Evolutionary conservation across 37 sponge, comb jelly and placozoan genomes (phyloP).

Genomic region (Cladorhizidae sp.): DNA sequence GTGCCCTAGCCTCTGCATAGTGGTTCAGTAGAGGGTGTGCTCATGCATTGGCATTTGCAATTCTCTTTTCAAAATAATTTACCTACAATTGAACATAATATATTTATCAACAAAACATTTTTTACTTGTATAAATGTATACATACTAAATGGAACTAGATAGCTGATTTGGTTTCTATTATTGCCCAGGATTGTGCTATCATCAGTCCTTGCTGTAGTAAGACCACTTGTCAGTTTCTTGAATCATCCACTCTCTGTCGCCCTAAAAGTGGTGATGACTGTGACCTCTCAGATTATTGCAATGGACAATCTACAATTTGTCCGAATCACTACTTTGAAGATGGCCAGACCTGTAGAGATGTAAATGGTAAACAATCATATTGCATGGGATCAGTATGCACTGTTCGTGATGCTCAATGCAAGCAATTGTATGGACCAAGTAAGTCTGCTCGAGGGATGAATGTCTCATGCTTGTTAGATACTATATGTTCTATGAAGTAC

Average conservation of each 20-base stretch:
- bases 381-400: slow-evolving; percentile 45
- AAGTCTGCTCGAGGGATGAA: background rate
- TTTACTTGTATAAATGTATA: too few species aligned
- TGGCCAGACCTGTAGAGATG: slow-evolving; percentile 36
- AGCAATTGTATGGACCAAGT: background rate
- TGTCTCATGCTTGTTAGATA: too few species aligned
- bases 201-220: slow-evolving; percentile 77
- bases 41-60: too few species aligned
- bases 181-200: slow-evolving; percentile 30
- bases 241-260: slow-evolving; percentile 43
- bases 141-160: background rate
- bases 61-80: too few species aligned
- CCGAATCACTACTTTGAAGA: slow-evolving; percentile 33
- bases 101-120: too few species aligned
- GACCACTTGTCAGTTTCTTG: slow-evolving; percentile 47
- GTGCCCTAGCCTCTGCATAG: too few species aligned
- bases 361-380: slow-evolving; percentile 41
- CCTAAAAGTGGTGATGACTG: slow-evolving; percentile 25
- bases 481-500: too few species aligned
- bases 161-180: background rate
- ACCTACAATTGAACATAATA: too few species aligned
- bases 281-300: slow-evolving; percentile 63
- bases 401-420: slow-evolving; percentile 26
- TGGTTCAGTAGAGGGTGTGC: too few species aligned
- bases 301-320: slow-evolving; percentile 50